Evolutionary conservation across 92 coral and sea anemone genomes (phyloP).

Genomic region (Actinernus sp.): DNA sequence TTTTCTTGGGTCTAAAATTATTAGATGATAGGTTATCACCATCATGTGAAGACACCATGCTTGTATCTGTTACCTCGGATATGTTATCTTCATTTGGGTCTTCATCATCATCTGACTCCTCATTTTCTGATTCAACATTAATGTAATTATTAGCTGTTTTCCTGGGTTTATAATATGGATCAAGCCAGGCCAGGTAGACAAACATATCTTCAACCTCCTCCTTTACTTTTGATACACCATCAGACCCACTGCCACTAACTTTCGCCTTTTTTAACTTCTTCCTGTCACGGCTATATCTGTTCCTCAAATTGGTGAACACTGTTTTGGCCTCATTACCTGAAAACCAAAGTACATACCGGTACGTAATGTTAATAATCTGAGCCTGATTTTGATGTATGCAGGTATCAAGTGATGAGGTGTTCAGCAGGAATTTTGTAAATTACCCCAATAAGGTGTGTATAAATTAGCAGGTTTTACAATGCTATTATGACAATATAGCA

Average conservation of each 20-base stretch:
- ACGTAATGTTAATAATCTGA: too few species aligned
- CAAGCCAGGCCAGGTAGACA: constrained; percentile 59
- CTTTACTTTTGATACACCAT: constrained; percentile 48
- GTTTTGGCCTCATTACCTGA: constrained; percentile 60
- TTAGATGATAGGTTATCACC: constrained; percentile 14
- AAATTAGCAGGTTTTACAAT: too few species aligned
- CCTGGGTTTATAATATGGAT: constrained; percentile 58
- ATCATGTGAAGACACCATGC: constrained; percentile 24
- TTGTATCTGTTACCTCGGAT: constrained; percentile 32
- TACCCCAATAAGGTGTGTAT: too few species aligned
- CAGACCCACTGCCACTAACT: constrained; percentile 61
- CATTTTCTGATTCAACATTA: constrained; percentile 24
- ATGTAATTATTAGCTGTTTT: constrained; percentile 43
- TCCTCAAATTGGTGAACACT: constrained; percentile 59
- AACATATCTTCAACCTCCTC: constrained; percentile 55
- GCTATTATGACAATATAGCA: too few species aligned
- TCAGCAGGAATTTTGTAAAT: too few species aligned
- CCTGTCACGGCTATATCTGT: constrained; percentile 63
- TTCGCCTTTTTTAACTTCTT: constrained; percentile 41
- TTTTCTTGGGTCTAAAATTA: constrained; percentile 17
- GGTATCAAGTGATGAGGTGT: too few species aligned
- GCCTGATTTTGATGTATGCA: too few species aligned
- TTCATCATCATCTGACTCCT: constrained; percentile 17
- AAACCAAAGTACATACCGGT: too few species aligned
- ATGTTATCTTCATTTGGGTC: constrained; percentile 17